phyloP scores from a whole-genome alignment of 2,113 vertebrate species.

The Hemibagrus wyckioides region DNA sequence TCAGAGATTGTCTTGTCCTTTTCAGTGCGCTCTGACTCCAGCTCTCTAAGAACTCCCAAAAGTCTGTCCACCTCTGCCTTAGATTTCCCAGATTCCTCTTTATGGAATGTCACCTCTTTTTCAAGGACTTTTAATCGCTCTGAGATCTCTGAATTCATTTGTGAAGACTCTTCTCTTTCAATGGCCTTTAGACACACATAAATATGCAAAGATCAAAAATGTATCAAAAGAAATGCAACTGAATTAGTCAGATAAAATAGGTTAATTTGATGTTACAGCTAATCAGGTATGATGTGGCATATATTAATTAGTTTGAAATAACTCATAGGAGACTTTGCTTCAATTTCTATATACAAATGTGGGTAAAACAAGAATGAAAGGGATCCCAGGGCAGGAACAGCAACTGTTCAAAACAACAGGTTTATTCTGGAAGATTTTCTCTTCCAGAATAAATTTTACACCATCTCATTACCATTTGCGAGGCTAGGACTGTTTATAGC shows the following conservation, averaged over 20 bases:
- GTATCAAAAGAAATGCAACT: background rate
- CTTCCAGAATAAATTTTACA: background rate
- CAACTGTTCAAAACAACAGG: background rate
- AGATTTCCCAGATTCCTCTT: slow-evolving; percentile 88
- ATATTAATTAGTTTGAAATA: background rate
- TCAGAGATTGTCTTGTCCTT: slow-evolving; percentile 93
- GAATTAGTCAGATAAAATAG: background rate
- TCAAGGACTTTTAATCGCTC: slow-evolving; percentile 89
- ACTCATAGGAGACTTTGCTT: background rate
- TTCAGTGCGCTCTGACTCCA: slow-evolving; percentile 87
- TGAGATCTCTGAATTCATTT: slow-evolving; percentile 85
- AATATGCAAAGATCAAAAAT: slow-evolving; percentile 2
- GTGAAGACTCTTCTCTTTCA: slow-evolving; percentile 81
- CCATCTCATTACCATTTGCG: background rate
- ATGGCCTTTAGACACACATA: slow-evolving; percentile 74
- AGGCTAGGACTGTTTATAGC: background rate
- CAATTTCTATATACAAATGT: background rate
- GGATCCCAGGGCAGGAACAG: background rate
- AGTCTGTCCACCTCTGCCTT: slow-evolving; percentile 90
- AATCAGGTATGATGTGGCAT: background rate
- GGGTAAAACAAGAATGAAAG: background rate
- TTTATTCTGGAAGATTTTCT: background rate
- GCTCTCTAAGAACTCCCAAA: slow-evolving; percentile 86
- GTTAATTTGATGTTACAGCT: background rate
- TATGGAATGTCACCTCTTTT: slow-evolving; percentile 88